These are phyloP conservation scores for Eupithecia centaureata DNA, from an alignment of 2,888 invertebrate species.

Conservation along the genomic window DNA sequence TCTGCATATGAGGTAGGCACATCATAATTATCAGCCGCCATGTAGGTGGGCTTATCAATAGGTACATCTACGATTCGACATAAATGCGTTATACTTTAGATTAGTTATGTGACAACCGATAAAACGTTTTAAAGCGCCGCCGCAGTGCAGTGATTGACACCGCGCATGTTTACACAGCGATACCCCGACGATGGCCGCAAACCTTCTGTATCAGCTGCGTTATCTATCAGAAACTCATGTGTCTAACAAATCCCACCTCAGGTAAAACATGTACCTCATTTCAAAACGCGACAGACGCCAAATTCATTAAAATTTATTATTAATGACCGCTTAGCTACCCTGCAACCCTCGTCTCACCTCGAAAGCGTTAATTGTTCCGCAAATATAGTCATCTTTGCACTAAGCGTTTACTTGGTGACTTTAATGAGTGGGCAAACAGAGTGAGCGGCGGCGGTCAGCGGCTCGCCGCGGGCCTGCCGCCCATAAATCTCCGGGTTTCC, in stretches of 20 bases:
- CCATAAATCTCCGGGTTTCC: constrained; percentile 82
- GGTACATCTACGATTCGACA: constrained; percentile 80
- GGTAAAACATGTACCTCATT: constrained; percentile 49
- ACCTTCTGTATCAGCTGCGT: constrained; percentile 71
- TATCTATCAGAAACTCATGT: constrained; percentile 72
- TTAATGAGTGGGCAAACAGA: constrained; percentile 82
- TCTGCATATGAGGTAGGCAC: constrained; percentile 44
- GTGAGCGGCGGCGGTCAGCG: constrained; percentile 62
- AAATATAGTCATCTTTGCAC: constrained; percentile 82
- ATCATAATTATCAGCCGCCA: constrained; percentile 58
- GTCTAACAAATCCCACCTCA: constrained; percentile 49
- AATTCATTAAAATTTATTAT: constrained; percentile 61
- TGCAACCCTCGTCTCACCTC: constrained; percentile 78
- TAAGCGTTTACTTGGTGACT: constrained; percentile 80
- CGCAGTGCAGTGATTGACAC: constrained; percentile 78
- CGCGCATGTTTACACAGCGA: constrained; percentile 73
- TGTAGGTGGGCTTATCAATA: constrained; percentile 81
- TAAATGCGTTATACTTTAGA: constrained; percentile 81
- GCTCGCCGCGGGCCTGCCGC: constrained; percentile 69
- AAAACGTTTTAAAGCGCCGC: constrained; percentile 81
- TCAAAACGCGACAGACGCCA: constrained; percentile 39
- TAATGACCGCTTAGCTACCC: constrained; percentile 63
- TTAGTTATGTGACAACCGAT: constrained; percentile 79
- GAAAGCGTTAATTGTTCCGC: constrained; percentile 80
- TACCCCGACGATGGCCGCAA: constrained; percentile 65